Percentiles rank a stretch among this genome's conserved stretches.
Conservation (phyloP, 2,888 invertebrate species). For the Prenolepis imparis region DNA sequence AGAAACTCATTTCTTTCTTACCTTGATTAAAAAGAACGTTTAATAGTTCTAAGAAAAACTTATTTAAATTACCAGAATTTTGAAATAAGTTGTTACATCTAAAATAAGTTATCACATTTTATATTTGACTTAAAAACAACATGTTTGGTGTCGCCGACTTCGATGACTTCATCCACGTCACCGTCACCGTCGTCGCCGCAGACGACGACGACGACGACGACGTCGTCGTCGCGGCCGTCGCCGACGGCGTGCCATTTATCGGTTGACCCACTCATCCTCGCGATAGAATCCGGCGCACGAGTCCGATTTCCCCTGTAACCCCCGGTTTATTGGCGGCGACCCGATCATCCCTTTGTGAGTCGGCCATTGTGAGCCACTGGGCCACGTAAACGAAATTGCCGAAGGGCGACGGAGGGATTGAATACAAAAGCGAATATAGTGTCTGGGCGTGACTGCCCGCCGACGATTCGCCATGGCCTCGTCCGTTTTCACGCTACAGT, state of each 20-base stretch:
- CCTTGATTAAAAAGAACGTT: background rate
- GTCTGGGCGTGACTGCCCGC: conserved; percentile 82
- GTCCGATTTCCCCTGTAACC: conserved; percentile 82
- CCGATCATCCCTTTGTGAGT: conserved; percentile 83
- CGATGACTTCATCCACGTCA: background rate
- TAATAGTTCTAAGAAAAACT: background rate
- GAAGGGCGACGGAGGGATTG: conserved; percentile 79
- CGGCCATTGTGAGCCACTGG: conserved; percentile 82
- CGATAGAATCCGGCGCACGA: conserved; percentile 83
- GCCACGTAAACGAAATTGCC: conserved; percentile 85
- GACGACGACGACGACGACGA: conserved; percentile 43
- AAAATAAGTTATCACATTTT: background rate
- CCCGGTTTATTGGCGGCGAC: conserved; percentile 82
- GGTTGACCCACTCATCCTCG: conserved; percentile 83
- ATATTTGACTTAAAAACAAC: background rate
- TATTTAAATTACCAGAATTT: background rate
- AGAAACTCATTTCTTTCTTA: background rate
- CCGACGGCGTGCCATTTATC: conserved; percentile 80
- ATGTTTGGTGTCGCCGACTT: background rate
- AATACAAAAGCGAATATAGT: conserved; percentile 79
- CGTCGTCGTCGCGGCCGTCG: conserved; percentile 51
- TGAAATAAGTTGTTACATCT: background rate
- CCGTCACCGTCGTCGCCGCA: background rate
- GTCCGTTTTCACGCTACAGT: conserved; percentile 81
- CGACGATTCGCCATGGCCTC: conserved; percentile 82